Evolutionary conservation across 2,797 vertebrate genomes (phyloP).

Genomic region (Odontamblyopus lacepedii): DNA sequence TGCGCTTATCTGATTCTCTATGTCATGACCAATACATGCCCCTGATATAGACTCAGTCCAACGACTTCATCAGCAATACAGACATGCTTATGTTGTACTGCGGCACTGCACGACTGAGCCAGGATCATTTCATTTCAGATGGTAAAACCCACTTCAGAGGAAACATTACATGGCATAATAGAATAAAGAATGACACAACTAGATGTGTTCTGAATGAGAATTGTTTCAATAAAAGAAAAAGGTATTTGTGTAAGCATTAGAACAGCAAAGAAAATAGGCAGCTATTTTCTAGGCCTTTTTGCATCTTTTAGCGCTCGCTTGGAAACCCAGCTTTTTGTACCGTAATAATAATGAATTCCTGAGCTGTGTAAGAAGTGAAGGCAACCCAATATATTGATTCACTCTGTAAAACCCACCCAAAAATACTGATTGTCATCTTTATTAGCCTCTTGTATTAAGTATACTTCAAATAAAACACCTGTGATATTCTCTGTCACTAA

Average conservation of each 20-base stretch:
- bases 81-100: constrained; percentile 23
- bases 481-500: background rate
- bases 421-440: background rate
- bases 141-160: constrained; percentile 21
- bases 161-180: constrained; percentile 27
- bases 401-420: background rate
- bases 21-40: constrained; percentile 57
- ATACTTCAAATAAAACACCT: background rate
- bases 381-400: background rate
- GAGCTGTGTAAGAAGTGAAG: background rate
- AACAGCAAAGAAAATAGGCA: background rate
- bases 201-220: background rate
- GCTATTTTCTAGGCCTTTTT: background rate
- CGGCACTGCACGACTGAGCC: constrained; percentile 28
- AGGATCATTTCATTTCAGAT: constrained; percentile 34
- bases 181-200: constrained; percentile 16
- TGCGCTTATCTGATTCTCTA: constrained; percentile 68
- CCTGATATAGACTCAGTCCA: constrained; percentile 36
- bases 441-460: background rate
- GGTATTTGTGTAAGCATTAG: background rate
- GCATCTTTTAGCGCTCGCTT: background rate
- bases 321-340: background rate
- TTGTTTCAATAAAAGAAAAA: background rate
- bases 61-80: constrained; percentile 43
- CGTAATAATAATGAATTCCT: background rate